Conservation (phyloP, 2,888 invertebrate species). For the Tiliacea citrago region DNA sequence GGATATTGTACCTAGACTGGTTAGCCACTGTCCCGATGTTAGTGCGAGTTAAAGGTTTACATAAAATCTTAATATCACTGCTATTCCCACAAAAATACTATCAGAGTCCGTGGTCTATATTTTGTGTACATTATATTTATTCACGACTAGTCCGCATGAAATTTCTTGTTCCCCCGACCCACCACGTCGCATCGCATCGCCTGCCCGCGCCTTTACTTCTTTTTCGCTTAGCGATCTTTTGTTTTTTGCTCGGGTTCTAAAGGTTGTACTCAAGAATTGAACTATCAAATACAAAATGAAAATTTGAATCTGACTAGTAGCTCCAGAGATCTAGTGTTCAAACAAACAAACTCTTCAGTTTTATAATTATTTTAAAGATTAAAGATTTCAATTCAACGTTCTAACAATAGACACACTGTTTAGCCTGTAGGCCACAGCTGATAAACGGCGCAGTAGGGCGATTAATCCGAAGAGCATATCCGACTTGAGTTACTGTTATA, state of each 20-base stretch:
- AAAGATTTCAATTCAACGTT: constrained; percentile 1
- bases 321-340: not conserved
- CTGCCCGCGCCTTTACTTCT: no score
- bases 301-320: not conserved
- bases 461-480: constrained; percentile 60
- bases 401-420: constrained; percentile 16
- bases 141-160: no score
- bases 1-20: not conserved
- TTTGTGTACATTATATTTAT: not conserved
- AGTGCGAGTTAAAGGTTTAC: not conserved
- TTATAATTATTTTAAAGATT: no score
- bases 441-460: constrained; percentile 46
- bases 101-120: not conserved
- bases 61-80: no score
- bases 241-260: no score
- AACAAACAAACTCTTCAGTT: not conserved
- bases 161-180: no score
- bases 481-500: constrained; percentile 67
- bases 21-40: not conserved
- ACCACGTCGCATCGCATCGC: no score
- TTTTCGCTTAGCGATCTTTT: no score
- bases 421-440: constrained; percentile 36
- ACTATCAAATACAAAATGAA: not conserved
- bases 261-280: no score
- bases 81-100: not conserved